These are phyloP conservation scores for Enteromius trimaculatus DNA, from an alignment of 2,797 vertebrate genomes.

Conservation along the genomic window DNA sequence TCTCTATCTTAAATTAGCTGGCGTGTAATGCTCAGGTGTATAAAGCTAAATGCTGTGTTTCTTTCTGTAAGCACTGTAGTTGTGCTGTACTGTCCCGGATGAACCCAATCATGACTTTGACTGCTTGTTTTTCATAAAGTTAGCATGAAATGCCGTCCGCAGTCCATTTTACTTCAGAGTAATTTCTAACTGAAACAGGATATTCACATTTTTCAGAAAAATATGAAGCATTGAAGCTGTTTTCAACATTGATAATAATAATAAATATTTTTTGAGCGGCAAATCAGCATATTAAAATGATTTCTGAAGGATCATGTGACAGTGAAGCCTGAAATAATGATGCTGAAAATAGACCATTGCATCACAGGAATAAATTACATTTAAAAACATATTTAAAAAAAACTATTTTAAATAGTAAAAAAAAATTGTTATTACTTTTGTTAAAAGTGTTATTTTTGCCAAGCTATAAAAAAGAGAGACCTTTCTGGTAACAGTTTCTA, in stretches of 20 bases:
- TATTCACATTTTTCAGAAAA: not conserved
- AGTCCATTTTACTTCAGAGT: not conserved
- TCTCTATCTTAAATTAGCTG: constrained; percentile 38
- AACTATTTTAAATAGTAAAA: not conserved
- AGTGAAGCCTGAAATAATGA: not conserved
- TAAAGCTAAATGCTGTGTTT: not conserved
- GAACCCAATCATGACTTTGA: not conserved
- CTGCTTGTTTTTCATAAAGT: constrained; percentile 1
- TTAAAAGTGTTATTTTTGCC: not conserved
- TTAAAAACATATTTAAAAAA: not conserved
- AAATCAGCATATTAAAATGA: not conserved
- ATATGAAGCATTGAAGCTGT: not conserved
- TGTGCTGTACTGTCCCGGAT: not conserved
- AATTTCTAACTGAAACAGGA: not conserved
- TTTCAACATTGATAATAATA: not conserved
- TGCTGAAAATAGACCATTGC: not conserved
- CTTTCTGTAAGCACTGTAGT: not conserved
- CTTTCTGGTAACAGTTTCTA: not conserved
- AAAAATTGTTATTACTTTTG: not conserved
- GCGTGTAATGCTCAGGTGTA: constrained; percentile 31
- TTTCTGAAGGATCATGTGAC: not conserved
- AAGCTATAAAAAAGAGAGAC: not conserved
- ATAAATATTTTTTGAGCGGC: not conserved
- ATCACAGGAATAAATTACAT: not conserved
- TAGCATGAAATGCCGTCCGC: not conserved